Conservation (phyloP, 2,113 vertebrate species). For the Eulacestoma nigropectus region DNA sequence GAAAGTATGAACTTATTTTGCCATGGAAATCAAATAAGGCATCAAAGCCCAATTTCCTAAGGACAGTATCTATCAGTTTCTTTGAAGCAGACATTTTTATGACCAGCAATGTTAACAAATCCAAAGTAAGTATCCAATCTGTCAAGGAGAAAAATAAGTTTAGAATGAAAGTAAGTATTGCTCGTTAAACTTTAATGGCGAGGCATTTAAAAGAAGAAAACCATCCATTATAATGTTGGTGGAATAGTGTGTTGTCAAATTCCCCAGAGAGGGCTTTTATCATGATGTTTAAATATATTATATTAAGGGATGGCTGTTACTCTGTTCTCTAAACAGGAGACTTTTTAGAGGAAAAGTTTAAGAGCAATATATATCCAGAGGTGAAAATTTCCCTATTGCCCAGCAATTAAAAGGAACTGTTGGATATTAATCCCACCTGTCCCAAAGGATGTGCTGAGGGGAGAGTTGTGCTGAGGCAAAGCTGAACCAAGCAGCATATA, state of each 20-base stretch:
- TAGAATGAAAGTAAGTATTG: not conserved
- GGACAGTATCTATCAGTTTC: slow-evolving; percentile 31
- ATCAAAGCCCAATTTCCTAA: slow-evolving; percentile 50
- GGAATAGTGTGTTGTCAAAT: not conserved
- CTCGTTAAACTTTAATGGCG: slow-evolving; percentile 38
- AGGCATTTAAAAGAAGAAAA: slow-evolving; percentile 25
- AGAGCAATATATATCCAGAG: not conserved
- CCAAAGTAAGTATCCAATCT: slow-evolving; percentile 37
- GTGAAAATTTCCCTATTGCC: not conserved
- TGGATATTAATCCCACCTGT: not conserved
- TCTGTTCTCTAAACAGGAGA: not conserved
- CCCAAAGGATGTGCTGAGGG: not conserved
- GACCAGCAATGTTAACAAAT: slow-evolving; percentile 32
- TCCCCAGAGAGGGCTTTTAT: not conserved
- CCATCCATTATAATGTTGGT: not conserved
- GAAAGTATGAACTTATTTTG: slow-evolving; percentile 46
- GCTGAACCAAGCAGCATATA: not conserved
- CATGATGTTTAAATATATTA: slow-evolving; percentile 35
- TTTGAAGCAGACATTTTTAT: slow-evolving; percentile 52
- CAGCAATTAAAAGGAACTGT: not conserved
- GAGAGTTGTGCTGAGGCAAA: not conserved
- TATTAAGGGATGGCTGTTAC: not conserved
- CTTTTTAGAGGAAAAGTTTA: slow-evolving; percentile 19
- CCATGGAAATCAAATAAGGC: slow-evolving; percentile 44
- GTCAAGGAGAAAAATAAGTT: slow-evolving; percentile 55